Evolutionary conservation across 1,140 invertebrate genomes (phyloP).

Genomic region (Formica exsecta): DNA sequence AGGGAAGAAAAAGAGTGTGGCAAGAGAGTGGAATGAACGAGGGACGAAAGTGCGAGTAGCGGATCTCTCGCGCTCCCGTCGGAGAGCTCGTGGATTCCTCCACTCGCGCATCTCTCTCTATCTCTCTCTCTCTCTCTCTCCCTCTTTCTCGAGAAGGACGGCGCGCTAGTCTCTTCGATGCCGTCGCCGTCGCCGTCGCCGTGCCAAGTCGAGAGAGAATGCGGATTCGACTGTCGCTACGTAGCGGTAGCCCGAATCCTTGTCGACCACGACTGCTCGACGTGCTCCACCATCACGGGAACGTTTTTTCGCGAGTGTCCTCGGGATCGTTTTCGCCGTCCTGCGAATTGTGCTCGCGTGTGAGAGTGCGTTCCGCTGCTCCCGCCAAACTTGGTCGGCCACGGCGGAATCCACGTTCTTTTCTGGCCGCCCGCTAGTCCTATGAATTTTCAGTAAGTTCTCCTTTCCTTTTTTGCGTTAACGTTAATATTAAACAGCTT

Average conservation of each 20-base stretch:
- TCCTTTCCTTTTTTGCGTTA: neutral
- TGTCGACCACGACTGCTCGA: conserved; percentile 15
- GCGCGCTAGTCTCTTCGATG: conserved; percentile 28
- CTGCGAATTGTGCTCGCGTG: conserved; percentile 34
- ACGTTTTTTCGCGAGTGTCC: conserved; percentile 37
- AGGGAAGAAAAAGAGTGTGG: neutral
- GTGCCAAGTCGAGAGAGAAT: conserved; percentile 45
- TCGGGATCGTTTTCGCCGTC: conserved; percentile 26
- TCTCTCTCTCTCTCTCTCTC: neutral
- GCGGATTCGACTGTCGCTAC: conserved; percentile 53
- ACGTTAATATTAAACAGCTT: neutral
- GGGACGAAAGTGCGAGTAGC: conserved; percentile 65
- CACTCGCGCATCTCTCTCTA: neutral
- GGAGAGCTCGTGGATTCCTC: conserved; percentile 1
- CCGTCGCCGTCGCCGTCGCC: conserved; percentile 6
- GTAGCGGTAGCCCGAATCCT: conserved; percentile 26
- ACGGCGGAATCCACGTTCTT: conserved; percentile 68
- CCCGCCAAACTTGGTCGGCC: conserved; percentile 57
- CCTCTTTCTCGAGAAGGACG: conserved; percentile 18
- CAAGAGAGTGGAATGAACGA: conserved; percentile 36
- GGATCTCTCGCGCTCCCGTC: conserved; percentile 42
- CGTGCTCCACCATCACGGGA: neutral
- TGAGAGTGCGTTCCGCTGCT: conserved; percentile 61
- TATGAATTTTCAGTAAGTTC: conserved; percentile 80
- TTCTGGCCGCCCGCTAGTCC: conserved; percentile 75